Evolutionary conservation across 2,888 invertebrate species (phyloP).

Genomic region (Eristalis pertinax): DNA sequence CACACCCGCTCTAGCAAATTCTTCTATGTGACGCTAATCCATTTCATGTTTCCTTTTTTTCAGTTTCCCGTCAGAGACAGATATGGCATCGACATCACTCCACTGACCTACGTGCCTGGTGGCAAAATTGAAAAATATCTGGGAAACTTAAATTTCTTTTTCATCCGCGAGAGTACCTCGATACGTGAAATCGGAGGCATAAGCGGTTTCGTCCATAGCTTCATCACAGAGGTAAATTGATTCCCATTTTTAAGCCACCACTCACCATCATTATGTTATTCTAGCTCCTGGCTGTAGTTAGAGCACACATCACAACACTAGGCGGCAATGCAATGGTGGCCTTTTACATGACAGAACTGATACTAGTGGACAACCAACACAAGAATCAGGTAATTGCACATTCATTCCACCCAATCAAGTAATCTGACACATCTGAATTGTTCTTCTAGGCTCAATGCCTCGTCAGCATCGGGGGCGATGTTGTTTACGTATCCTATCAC

Average conservation of each 20-base stretch:
- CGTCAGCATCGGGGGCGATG: conserved; percentile 97
- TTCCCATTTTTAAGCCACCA: too few species aligned
- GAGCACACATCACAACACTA: conserved; percentile 95
- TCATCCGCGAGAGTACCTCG: conserved; percentile 96
- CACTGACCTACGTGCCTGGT: conserved; percentile 90
- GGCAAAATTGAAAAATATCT: conserved; percentile 90
- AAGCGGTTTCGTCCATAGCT: conserved; percentile 96
- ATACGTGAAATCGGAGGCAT: conserved; percentile 95
- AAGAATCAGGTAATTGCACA: conserved; percentile 92
- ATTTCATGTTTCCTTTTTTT: not conserved
- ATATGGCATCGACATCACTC: conserved; percentile 89
- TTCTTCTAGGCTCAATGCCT: conserved; percentile 94
- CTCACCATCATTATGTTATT: not conserved
- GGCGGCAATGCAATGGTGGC: conserved; percentile 98
- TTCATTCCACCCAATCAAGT: not conserved
- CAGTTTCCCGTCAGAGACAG: conserved; percentile 80
- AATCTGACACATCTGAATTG: not conserved
- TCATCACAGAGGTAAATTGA: conserved; percentile 89
- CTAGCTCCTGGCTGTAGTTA: conserved; percentile 91
- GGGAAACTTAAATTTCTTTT: conserved; percentile 96
- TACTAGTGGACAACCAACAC: conserved; percentile 95
- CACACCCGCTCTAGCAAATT: too few species aligned
- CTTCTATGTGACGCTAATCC: not conserved
- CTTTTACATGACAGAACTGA: conserved; percentile 95
- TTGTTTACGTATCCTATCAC: conserved; percentile 90